Conservation (phyloP, 2,888 invertebrate species). For the Stenurella melanura region DNA sequence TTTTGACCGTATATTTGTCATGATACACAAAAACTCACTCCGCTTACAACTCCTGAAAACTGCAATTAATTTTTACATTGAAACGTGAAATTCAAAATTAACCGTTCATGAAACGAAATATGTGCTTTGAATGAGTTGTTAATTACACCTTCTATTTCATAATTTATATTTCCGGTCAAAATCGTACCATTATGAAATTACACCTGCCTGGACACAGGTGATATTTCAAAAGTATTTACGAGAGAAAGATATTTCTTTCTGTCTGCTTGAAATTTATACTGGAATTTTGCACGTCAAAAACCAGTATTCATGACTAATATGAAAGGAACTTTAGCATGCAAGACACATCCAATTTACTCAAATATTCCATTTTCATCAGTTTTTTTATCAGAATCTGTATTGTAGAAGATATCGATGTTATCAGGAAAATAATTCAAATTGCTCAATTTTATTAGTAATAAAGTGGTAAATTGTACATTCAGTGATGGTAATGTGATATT, state of each 20-base stretch:
- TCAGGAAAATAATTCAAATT: too few relatives aligned
- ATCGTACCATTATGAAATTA: constrained; percentile 26
- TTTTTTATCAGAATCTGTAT: too few relatives aligned
- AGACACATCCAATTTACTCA: too few relatives aligned
- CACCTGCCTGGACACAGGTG: neutral
- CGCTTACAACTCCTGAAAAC: constrained; percentile 63
- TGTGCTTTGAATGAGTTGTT: constrained; percentile 43
- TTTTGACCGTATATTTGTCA: constrained; percentile 44
- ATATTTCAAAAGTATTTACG: constrained; percentile 14
- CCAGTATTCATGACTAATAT: too few relatives aligned
- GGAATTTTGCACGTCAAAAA: neutral
- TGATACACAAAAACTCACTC: constrained; percentile 53
- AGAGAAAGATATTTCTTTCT: neutral
- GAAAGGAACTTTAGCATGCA: too few relatives aligned
- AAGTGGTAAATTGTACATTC: too few relatives aligned
- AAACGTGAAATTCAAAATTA: constrained; percentile 66
- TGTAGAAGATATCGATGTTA: too few relatives aligned
- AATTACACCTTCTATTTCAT: constrained; percentile 28
- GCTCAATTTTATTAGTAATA: too few relatives aligned
- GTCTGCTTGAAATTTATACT: neutral
- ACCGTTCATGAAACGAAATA: constrained; percentile 67
- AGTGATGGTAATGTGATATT: too few relatives aligned
- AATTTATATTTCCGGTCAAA: constrained; percentile 22
- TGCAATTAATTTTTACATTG: constrained; percentile 65
- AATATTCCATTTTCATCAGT: too few relatives aligned